Evolutionary conservation across 2,888 invertebrate species (phyloP), one percentile per base, ranked within the genome.

Genomic region (Aromia moschata): DNA sequence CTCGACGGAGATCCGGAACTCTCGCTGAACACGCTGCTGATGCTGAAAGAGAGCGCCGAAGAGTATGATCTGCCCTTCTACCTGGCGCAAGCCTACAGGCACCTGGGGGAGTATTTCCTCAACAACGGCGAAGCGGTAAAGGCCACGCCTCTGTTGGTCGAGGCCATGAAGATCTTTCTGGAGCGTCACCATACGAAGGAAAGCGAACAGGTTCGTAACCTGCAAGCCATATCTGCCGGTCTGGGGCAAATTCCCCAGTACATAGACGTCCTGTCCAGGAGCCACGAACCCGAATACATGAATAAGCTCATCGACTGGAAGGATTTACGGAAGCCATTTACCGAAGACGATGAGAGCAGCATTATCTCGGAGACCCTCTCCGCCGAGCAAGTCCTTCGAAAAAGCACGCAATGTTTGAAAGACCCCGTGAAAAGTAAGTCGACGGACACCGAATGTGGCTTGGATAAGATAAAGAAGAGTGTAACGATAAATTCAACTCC

Each of bases 61-160:
- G 54, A 67, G 12, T 45, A 76, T 33, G 59, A 75, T 4, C 56
- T 78, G 15, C 59, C 60, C 7, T 72, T 69, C 51, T 79, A 77
- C 38, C 56, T 76, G 7, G 80, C 75, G 0, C 74, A 75, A 62
- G 75, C 78, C 2, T 74, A 77, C 59, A 70, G 77, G 47, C 76
- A 73, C 62, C 67, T 79, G 36, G 81, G 80, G 1, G 78, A 79
- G 58, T 77, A 76, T 62, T 75, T 77, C 62, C 61, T 81, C 15
- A 74, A 73, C 43, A 70, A 73, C 52, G 74, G 76, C 5, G 59
- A 70, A 12, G 69, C 77, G 0, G 52, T 60, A 11, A 67, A 67
- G 30, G 78, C 80, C 0, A 77, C 77, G 3, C 71, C 74, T 3
- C 59, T 75, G 17, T 59, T 81, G 3, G 70, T 69, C 17, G 68